Evolutionary conservation across 1,140 invertebrate species (phyloP).

Genomic region (Drosophila chauvacae): DNA sequence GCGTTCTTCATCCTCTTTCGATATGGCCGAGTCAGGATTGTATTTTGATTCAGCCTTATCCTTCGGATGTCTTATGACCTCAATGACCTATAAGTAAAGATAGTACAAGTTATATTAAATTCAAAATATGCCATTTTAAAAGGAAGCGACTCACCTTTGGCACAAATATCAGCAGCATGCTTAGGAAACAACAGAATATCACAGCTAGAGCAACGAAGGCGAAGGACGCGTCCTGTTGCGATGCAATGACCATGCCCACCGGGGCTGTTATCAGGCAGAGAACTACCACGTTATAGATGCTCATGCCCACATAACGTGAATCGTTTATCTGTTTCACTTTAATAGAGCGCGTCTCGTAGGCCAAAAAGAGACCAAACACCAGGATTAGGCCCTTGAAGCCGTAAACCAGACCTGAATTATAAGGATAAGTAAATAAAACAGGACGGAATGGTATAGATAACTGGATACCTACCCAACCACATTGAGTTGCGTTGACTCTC

Average conservation of each 20-base stretch:
- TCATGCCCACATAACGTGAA: slow-evolving; percentile 99
- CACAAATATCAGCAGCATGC: slow-evolving; percentile 98
- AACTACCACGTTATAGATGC: slow-evolving; percentile 99
- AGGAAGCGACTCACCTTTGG: slow-evolving; percentile 90
- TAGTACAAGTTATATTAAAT: neutral
- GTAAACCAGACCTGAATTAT: slow-evolving; percentile 93
- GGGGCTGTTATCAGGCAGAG: slow-evolving; percentile 98
- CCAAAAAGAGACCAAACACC: slow-evolving; percentile 98
- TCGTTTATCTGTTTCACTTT: slow-evolving; percentile 98
- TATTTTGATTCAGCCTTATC: slow-evolving; percentile 94
- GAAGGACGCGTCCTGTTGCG: slow-evolving; percentile 98
- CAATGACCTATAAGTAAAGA: slow-evolving; percentile 88
- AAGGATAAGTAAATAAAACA: neutral
- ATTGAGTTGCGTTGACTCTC: slow-evolving; percentile 96
- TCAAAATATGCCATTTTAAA: neutral
- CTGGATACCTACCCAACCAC: slow-evolving; percentile 92
- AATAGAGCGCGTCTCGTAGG: slow-evolving; percentile 98
- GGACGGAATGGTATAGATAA: neutral
- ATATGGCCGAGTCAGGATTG: slow-evolving; percentile 93
- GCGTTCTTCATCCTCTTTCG: slow-evolving; percentile 97
- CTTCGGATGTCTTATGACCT: slow-evolving; percentile 92
- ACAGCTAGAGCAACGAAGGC: slow-evolving; percentile 98
- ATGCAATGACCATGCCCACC: slow-evolving; percentile 97
- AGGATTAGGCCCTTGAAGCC: slow-evolving; percentile 98
- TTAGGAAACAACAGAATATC: slow-evolving; percentile 98